Conservation (phyloP, 2,888 invertebrate species). For the Plebejus anna region DNA sequence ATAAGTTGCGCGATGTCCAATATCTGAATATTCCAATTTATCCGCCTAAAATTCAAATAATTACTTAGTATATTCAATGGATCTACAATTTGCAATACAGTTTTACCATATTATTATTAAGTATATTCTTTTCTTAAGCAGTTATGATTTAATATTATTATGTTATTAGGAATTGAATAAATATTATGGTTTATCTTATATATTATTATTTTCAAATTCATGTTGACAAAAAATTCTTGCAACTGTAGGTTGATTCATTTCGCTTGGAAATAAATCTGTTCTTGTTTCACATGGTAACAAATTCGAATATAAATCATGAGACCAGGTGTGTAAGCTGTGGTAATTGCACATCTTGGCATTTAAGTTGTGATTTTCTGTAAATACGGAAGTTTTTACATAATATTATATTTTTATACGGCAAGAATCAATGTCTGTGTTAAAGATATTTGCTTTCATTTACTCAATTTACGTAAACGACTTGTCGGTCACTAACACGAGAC, state of each 20-base stretch:
- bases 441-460: too few species aligned
- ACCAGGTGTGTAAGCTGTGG: conserved; percentile 10
- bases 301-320: conserved; percentile 3
- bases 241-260: neutral
- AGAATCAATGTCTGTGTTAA: too few species aligned
- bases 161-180: too few species aligned
- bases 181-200: too few species aligned
- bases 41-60: neutral
- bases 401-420: neutral
- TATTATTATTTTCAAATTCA: too few species aligned
- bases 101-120: neutral
- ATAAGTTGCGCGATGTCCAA: neutral
- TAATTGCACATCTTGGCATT: neutral
- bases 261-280: neutral
- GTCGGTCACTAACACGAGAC: too few species aligned
- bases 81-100: neutral
- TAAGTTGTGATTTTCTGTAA: neutral
- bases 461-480: too few species aligned
- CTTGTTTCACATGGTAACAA: neutral
- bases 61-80: neutral
- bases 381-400: neutral
- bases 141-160: too few species aligned
- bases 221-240: neutral
- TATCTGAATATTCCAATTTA: neutral
- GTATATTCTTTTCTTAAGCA: neutral